phyloP scores from a whole-genome alignment of 2,888 invertebrate genomes.

The Tribolium freemani region DNA sequence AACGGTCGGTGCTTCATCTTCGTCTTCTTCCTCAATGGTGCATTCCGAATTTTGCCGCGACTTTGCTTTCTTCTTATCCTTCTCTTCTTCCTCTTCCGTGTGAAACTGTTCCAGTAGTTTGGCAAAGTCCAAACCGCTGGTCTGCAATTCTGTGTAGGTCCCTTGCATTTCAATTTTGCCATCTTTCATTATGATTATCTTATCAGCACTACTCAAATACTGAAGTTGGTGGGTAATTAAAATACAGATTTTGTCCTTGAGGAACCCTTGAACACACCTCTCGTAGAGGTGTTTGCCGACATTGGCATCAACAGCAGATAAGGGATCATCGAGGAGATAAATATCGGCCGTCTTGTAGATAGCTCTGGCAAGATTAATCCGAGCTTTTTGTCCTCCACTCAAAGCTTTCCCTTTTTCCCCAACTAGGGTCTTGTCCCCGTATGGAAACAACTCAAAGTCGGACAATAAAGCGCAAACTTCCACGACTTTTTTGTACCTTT shows the following conservation, averaged over 20 bases:
- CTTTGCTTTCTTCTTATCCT: slow-evolving; percentile 58
- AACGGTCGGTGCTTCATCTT: slow-evolving; percentile 59
- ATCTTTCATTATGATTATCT: slow-evolving; percentile 66
- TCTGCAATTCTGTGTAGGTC: slow-evolving; percentile 67
- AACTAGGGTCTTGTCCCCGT: slow-evolving; percentile 83
- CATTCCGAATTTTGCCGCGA: slow-evolving; percentile 61
- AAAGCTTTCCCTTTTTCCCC: slow-evolving; percentile 86
- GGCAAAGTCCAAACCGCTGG: slow-evolving; percentile 70
- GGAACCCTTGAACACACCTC: slow-evolving; percentile 76
- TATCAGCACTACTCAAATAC: slow-evolving; percentile 66
- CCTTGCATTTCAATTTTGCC: slow-evolving; percentile 69
- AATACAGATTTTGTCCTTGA: slow-evolving; percentile 74
- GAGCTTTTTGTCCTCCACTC: slow-evolving; percentile 88
- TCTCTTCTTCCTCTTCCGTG: slow-evolving; percentile 59
- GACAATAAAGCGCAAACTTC: slow-evolving; percentile 76
- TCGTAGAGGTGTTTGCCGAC: slow-evolving; percentile 83
- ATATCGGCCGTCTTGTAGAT: slow-evolving; percentile 84
- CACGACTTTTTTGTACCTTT: slow-evolving; percentile 74
- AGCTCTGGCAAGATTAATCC: slow-evolving; percentile 84
- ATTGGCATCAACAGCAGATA: slow-evolving; percentile 85
- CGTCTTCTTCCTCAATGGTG: slow-evolving; percentile 58
- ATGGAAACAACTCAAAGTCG: slow-evolving; percentile 82
- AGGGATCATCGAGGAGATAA: slow-evolving; percentile 85
- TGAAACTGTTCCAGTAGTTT: slow-evolving; percentile 66
- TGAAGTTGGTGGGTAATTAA: slow-evolving; percentile 82